Evolutionary conservation across 2,888 invertebrate species (phyloP).

Genomic region (Disparrhopalites patrizii): DNA sequence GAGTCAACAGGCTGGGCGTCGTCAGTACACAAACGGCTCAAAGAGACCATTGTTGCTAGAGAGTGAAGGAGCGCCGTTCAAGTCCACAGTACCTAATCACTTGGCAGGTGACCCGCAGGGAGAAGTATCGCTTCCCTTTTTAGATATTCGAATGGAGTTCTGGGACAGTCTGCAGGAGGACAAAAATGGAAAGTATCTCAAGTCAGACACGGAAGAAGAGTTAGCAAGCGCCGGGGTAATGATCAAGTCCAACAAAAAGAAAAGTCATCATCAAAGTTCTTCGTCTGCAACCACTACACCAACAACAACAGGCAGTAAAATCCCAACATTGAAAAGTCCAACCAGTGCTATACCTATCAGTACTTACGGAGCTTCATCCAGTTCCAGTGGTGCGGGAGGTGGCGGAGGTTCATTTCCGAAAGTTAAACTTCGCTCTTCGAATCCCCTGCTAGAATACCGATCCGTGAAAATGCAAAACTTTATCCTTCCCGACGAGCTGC

Average conservation of each 20-base stretch:
- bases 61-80: background rate
- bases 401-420: slow-evolving; percentile 31
- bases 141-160: too few relatives aligned
- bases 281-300: too few relatives aligned
- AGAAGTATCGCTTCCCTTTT: background rate
- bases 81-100: slow-evolving; percentile 9
- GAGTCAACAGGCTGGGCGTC: background rate
- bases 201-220: too few relatives aligned
- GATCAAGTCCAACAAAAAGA: too few relatives aligned
- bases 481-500: slow-evolving; percentile 21
- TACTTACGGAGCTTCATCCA: background rate
- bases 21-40: background rate
- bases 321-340: slow-evolving; percentile 17
- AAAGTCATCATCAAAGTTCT: background rate
- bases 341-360: slow-evolving; percentile 13
- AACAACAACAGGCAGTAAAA: slow-evolving; percentile 1
- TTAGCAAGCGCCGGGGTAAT: too few relatives aligned
- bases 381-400: background rate
- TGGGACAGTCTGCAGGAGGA: too few relatives aligned
- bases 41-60: slow-evolving; percentile 2
- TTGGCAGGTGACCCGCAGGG: background rate
- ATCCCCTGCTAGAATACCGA: slow-evolving; percentile 20
- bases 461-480: slow-evolving; percentile 28
- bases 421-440: slow-evolving; percentile 21
- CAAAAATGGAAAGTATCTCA: too few relatives aligned